These are phyloP conservation scores for Cygnus atratus DNA, from an alignment of 2,113 vertebrate genomes.

Conservation along the genomic window DNA sequence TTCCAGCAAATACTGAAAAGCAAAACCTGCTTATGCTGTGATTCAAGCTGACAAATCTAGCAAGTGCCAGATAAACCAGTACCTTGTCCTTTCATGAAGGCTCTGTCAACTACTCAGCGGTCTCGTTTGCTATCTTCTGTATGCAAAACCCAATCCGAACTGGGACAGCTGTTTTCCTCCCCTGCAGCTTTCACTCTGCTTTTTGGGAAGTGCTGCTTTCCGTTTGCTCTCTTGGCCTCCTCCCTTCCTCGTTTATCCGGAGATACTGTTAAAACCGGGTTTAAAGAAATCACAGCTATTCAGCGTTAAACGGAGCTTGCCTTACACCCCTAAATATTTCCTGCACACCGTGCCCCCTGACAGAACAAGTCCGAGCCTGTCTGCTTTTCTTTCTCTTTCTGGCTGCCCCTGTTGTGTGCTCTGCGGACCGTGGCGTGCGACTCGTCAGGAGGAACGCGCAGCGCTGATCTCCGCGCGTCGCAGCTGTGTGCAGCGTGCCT, in stretches of 20 bases:
- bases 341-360: background rate
- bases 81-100: background rate
- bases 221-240: background rate
- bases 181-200: background rate
- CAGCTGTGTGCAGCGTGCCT: fast-evolving
- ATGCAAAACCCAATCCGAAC: background rate
- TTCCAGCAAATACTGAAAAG: background rate
- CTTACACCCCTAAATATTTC: background rate
- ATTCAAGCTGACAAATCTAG: background rate
- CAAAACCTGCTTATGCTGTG: background rate
- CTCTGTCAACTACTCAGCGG: background rate
- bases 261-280: background rate
- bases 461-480: fast-evolving
- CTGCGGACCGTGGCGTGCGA: background rate
- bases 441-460: fast-evolving
- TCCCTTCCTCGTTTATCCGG: background rate
- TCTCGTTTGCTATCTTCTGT: background rate
- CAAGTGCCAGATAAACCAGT: background rate
- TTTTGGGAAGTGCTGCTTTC: background rate
- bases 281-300: background rate
- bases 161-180: background rate
- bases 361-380: background rate
- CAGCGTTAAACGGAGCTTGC: background rate
- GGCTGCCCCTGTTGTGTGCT: background rate
- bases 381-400: background rate